These are phyloP conservation scores for Sarcoramphus papa DNA, from an alignment of 2,797 vertebrate genomes.

Conservation along the genomic window DNA sequence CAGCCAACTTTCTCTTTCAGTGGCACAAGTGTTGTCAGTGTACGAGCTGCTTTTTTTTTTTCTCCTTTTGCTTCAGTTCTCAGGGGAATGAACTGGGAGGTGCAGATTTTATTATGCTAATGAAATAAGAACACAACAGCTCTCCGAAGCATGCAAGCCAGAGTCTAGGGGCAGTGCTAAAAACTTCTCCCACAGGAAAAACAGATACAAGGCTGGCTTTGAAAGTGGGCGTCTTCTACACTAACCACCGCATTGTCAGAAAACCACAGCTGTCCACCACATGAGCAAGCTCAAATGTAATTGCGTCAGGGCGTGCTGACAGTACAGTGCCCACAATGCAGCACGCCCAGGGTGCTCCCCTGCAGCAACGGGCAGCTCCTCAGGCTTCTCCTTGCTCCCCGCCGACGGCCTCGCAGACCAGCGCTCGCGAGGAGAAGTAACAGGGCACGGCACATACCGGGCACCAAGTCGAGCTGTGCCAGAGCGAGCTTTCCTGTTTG, in stretches of 20 bases:
- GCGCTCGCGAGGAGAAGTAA: rapidly evolving
- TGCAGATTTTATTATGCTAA: conserved; percentile 38
- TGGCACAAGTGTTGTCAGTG: not conserved
- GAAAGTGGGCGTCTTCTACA: conserved; percentile 25
- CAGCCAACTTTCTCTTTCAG: not conserved
- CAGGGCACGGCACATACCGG: rapidly evolving
- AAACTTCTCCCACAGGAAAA: conserved; percentile 53
- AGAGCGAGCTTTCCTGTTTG: not conserved
- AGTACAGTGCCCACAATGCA: not conserved
- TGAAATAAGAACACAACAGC: conserved; percentile 12
- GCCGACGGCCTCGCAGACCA: rapidly evolving
- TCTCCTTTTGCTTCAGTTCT: not conserved
- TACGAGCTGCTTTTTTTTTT: not conserved
- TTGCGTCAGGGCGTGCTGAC: not conserved
- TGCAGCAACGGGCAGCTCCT: not conserved
- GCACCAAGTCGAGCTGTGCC: not conserved
- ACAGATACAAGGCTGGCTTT: conserved; percentile 48
- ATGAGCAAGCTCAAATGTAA: not conserved
- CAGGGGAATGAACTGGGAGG: not conserved
- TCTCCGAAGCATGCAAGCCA: not conserved
- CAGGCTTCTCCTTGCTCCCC: rapidly evolving
- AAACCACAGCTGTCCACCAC: conserved; percentile 57
- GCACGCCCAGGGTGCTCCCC: not conserved
- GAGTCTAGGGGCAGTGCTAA: not conserved
- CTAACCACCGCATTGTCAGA: not conserved